A percentile compares a stretch with the other conserved stretches of the same genome.
phyloP scores from a whole-genome alignment of 2,888 invertebrate species.

The Zaprionus bogoriensis region DNA sequence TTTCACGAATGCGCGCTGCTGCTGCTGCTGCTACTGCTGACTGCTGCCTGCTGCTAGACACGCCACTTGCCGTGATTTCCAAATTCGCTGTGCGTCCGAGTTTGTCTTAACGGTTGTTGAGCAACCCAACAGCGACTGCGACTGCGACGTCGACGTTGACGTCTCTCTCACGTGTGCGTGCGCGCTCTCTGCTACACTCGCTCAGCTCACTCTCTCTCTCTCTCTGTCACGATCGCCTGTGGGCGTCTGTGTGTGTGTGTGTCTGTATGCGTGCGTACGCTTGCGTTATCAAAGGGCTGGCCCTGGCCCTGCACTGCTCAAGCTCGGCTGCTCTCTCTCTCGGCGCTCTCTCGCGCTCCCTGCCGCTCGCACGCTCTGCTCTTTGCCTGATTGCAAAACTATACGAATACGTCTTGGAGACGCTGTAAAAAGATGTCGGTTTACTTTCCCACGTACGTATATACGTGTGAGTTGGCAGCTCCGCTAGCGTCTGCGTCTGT shows the following conservation, averaged over 20 bases:
- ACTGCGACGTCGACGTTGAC: constrained; percentile 14
- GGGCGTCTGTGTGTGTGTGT: constrained; percentile 15
- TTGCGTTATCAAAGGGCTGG: constrained; percentile 67
- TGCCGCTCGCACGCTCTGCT: constrained; percentile 7
- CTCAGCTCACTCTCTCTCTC: constrained; percentile 22
- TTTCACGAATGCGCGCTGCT: constrained; percentile 43
- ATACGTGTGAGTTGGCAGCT: constrained; percentile 44
- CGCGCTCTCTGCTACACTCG: constrained; percentile 6
- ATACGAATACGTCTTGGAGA: constrained; percentile 18
- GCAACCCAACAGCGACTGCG: constrained; percentile 38
- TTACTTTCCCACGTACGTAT: constrained; percentile 72
- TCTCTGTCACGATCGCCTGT: constrained; percentile 32
- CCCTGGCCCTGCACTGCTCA: constrained; percentile 38
- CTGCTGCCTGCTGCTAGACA: constrained; percentile 19
- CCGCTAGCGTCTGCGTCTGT: constrained; percentile 31
- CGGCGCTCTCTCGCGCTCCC: neutral
- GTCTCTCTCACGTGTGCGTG: constrained; percentile 10
- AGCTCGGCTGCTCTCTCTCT: constrained; percentile 2
- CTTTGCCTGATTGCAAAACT: constrained; percentile 67
- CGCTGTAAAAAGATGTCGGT: constrained; percentile 72
- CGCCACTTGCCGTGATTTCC: constrained; percentile 48
- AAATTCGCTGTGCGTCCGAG: constrained; percentile 53
- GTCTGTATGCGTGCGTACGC: constrained; percentile 14
- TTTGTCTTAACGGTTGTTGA: constrained; percentile 39
- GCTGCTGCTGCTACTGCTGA: constrained; percentile 9